Base-by-base conservation (phyloP, 2,797 vertebrate genomes). In the Cuniculus paca region DNA sequence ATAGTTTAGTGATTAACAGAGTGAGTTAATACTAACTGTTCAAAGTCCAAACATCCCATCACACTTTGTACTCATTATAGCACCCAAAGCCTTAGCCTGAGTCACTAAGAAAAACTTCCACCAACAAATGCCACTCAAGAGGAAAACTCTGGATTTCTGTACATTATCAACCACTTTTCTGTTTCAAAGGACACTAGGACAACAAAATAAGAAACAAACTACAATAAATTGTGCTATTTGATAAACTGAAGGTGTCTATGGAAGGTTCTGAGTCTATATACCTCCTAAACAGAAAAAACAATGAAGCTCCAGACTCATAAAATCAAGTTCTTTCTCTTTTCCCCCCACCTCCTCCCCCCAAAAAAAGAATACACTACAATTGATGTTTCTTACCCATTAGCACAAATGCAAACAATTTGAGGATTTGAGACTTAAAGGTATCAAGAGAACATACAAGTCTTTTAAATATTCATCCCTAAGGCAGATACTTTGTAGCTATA, bases 141-240 rank as follows among this genome's bases (percentile, higher is more conserved):
- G 70, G 16, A 36, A 4, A 80, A 81, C 13, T 24, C 61, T 84
- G 39, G 28, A 86, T 90, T 96, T 77, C 87, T 60, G n/a, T 75
- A 94, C 52, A 50, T 65, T 75, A 93, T 91, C 90, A 88, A 92
- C 56, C 24, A 85, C 34, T 74, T 97, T 94, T 94, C 90, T 96
- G 97, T 91, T 98, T 97, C 78, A 92, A 90, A 68, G 75, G 75
- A n/a, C 92, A 65, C 96, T 87, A 94, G 87, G 97, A 79, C 48
- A 97, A 97, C 92, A 78, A 61, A 36, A 77, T 72, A 97, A 96
- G 81, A 95, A 98, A 89, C 68, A 95, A 88, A 97, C 94, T 80
- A 97, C 90, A 80, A 75, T 45, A 93, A 56, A 36, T 79, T 92
- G 36, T 0, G 1, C 34, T 89, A 36, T 72, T 75, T 96, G 88